Evolutionary conservation across 2,888 invertebrate genomes (phyloP).

Genomic region (Priocnemis perturbator): DNA sequence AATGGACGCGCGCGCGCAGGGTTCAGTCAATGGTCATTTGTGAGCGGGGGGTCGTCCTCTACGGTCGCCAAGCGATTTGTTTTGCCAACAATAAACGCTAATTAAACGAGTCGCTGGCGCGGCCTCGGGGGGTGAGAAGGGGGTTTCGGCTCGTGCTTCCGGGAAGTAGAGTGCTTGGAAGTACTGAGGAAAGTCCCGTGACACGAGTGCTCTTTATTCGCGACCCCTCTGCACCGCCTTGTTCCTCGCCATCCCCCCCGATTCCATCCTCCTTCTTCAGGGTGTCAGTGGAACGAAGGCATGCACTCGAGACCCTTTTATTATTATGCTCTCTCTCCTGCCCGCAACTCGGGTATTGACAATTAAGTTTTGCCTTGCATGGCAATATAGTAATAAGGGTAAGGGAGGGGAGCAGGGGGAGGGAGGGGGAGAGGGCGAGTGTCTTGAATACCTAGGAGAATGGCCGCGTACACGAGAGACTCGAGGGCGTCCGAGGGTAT

Average conservation of each 20-base stretch:
- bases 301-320: constrained; percentile 21
- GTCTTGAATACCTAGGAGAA: constrained; percentile 10
- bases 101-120: constrained; percentile 46
- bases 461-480: not conserved
- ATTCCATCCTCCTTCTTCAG: not conserved
- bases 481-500: not conserved
- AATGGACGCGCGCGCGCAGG: too few species aligned
- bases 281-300: not conserved
- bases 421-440: constrained; percentile 3
- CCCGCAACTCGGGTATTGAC: constrained; percentile 22
- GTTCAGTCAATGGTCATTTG: too few species aligned
- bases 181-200: not conserved
- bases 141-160: constrained; percentile 4
- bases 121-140: constrained; percentile 25
- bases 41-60: too few species aligned
- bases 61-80: constrained; percentile 45
- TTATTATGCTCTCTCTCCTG: constrained; percentile 17
- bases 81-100: constrained; percentile 63
- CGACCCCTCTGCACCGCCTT: constrained; percentile 1
- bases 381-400: constrained; percentile 34
- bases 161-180: constrained; percentile 10
- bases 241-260: too few species aligned
- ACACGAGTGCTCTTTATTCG: not conserved
- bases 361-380: constrained; percentile 18
- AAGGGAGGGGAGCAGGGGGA: constrained; percentile 3